Evolutionary conservation across 2,797 vertebrate genomes (phyloP), one percentile per base, ranked within the genome.

Genomic region (Tangara arthus): DNA sequence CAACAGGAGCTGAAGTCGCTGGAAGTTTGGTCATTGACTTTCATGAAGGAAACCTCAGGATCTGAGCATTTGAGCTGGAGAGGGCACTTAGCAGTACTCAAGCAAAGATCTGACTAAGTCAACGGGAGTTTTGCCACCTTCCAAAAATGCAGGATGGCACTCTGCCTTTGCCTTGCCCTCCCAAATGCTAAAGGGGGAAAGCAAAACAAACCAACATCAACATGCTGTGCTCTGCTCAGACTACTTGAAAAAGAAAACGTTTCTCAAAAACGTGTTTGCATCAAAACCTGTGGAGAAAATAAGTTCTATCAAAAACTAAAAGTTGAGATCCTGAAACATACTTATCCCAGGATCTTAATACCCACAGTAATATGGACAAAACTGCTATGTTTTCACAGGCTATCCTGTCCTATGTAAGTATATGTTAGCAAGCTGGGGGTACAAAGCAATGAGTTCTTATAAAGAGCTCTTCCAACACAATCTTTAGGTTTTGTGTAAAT

Each of bases 41-140:
- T 72, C 91, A 91, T 93, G 91, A 93, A 77, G 59, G 55, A 92
- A 96, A 59, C 70, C 82, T 95, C 82, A 91, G 92, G 94, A 92
- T 93, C 87, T 92, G 77, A 94, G 89, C 63, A n/a, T 78, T 89
- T 83, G 84, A 88, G 82, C 46, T 32, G 84, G 87, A 69, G 47
- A 93, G 82, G 77, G 91, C 59, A 91, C 94, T 96, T 97, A 94
- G 94, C 94, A 93, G 94, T 88, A 76, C 91, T 96, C 95, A 91
- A 61, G 90, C 64, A 78, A 82, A 90, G 94, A 94, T 92, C 85
- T 91, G 80, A 78, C 82, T 91, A 71, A 96, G 60, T 84, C 95
- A 84, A 88, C 60, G 28, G 91, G 95, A 96, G 87, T 94, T 94
- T 88, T 96, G 85, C 91, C 94, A 93, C 91, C 76, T 94, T 39